These are phyloP conservation scores for Eristalis intricaria DNA, from an alignment of 2,888 invertebrate genomes.

Conservation along the genomic window DNA sequence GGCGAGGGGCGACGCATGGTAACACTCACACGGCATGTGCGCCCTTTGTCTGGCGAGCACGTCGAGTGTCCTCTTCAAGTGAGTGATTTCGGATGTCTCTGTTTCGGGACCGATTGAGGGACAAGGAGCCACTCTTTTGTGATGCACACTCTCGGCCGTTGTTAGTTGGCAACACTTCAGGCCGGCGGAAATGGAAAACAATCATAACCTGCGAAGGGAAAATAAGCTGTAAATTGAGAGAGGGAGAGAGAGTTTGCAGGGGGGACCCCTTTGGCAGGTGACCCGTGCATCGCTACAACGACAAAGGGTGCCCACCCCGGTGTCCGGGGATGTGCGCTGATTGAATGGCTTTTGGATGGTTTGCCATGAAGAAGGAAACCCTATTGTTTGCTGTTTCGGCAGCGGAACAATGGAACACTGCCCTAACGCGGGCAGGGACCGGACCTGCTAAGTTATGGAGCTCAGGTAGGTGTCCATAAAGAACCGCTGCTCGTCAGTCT, in stretches of 20 bases:
- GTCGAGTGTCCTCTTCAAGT: not conserved
- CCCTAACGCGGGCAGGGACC: not conserved
- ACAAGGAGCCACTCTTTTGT: not conserved
- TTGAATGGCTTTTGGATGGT: not conserved
- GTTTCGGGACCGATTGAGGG: not conserved
- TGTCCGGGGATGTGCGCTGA: not conserved
- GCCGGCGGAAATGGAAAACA: not conserved
- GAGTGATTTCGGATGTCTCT: constrained; percentile 7
- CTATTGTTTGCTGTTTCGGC: not conserved
- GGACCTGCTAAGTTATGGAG: not conserved
- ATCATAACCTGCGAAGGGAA: not conserved
- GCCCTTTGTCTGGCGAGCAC: not conserved
- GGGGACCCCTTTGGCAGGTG: not conserved
- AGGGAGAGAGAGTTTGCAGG: not conserved
- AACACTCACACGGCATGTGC: not conserved
- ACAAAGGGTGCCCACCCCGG: no score
- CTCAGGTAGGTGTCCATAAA: not conserved
- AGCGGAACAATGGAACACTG: not conserved
- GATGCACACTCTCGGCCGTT: not conserved
- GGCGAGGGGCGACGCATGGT: not conserved
- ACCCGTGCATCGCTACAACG: not conserved
- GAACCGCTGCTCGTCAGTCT: not conserved
- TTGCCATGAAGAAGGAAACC: not conserved
- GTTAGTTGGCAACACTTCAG: not conserved
- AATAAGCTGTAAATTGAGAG: not conserved